Evolutionary conservation across 2,113 vertebrate genomes (phyloP), one percentile per base, ranked within the genome.

Genomic region (Odobenus rosmarus): DNA sequence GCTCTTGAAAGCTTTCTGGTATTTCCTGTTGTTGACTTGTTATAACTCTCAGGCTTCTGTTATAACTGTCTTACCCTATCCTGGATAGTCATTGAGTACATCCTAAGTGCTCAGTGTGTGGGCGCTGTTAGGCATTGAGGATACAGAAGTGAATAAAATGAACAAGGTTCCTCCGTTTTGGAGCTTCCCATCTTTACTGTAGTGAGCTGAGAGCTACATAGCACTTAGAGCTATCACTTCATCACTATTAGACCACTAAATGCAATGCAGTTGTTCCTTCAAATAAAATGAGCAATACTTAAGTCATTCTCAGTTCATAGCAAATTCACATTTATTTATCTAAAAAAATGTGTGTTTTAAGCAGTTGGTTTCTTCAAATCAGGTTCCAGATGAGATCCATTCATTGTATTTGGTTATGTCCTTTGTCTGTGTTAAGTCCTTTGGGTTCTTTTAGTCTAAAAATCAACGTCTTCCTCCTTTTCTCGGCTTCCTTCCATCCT

Each of bases 321-420:
- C 31, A 95, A 92, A 79, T 55, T 62, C 69, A 84, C 4, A 71
- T 85, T 88, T 87, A 88, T n/a, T 83, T 94, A 71, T 88, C 33
- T 89, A 31, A 72, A 67, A 94, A 67, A 87, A 1, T 33, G 18
- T 81, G 5, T 39, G 0, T 96, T 93, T 93, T 57, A 97, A 88
- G 67, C 4, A 51, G 2, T 64, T 55, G 9, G 2, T 74, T 93
- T 95, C 57, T 88, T 71, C 16, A 93, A 71, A 79, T 82, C 33
- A 88, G 46, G 6, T 93, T 93, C 53, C 21, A 92, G 28, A 77
- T 3, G n/a, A 85, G 83, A 64, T 51, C 0, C 33, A 28, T 89
- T 82, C 18, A 39, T 72, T 83, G 1, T 31, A n/a, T 62, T 67
- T 39, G 26, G 12, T 67, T 76, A 51, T 62, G 7, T 91, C 31